These are phyloP conservation scores for Anguilla rostrata DNA, from an alignment of 2,113 vertebrate species.

Conservation along the genomic window DNA sequence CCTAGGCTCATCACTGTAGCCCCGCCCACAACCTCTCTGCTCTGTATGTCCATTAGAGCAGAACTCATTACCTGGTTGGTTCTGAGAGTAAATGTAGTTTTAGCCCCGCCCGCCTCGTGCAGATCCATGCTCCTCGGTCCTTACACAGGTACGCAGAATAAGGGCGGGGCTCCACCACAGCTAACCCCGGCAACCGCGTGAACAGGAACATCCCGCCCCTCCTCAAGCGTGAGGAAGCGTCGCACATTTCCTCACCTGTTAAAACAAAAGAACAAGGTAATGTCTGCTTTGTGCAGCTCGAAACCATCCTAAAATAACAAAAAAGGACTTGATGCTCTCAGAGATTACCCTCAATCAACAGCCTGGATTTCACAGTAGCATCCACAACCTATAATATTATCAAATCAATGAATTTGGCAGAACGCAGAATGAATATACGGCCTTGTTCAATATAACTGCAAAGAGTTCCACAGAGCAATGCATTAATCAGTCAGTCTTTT, in stretches of 20 bases:
- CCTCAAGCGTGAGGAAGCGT: background rate
- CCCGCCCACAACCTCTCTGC: conserved; percentile 8
- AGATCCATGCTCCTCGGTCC: background rate
- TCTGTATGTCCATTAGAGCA: background rate
- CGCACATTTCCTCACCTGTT: background rate
- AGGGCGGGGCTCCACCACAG: background rate
- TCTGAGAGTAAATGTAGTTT: background rate
- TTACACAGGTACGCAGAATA: background rate
- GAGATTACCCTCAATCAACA: background rate
- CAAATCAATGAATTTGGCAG: background rate
- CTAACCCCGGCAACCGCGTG: background rate
- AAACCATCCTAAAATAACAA: background rate
- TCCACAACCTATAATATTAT: background rate
- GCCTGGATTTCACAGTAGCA: background rate
- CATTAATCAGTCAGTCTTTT: background rate
- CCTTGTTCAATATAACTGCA: background rate
- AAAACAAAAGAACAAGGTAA: background rate
- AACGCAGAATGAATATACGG: background rate
- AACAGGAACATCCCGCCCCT: background rate
- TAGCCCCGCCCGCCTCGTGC: background rate
- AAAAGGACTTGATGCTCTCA: background rate
- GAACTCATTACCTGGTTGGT: conserved; percentile 3
- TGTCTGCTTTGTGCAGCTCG: background rate
- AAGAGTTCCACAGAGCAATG: background rate
- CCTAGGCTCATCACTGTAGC: background rate